These are phyloP conservation scores for Psilopsiagon aymara DNA, from an alignment of 2,113 vertebrate species.

Conservation along the genomic window DNA sequence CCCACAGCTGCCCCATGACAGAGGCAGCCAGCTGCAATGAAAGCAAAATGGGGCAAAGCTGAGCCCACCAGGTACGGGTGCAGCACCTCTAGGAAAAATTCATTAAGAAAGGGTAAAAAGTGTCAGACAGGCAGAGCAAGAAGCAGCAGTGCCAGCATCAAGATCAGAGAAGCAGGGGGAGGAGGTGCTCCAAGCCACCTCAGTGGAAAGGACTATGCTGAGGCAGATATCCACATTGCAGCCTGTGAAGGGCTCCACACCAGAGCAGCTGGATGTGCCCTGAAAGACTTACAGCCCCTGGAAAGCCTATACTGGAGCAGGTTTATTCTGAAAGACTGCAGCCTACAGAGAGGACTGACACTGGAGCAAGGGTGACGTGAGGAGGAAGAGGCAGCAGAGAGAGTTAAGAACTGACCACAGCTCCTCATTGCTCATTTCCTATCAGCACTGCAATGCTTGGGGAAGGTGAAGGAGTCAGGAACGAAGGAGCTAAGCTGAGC, in stretches of 20 bases:
- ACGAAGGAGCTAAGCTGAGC: not conserved
- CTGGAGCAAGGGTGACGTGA: not conserved
- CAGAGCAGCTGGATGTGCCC: not conserved
- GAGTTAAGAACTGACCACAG: not conserved
- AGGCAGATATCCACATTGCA: not conserved
- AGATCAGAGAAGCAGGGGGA: not conserved
- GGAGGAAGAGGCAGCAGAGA: not conserved
- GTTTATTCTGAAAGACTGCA: not conserved
- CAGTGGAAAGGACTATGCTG: not conserved
- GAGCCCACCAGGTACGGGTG: not conserved
- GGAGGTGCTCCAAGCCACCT: not conserved
- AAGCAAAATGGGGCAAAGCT: not conserved
- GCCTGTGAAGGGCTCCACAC: not conserved
- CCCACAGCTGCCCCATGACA: not conserved
- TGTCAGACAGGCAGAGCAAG: not conserved
- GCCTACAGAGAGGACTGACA: not conserved
- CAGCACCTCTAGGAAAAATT: not conserved
- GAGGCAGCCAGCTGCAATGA: not conserved
- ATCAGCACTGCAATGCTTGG: not conserved
- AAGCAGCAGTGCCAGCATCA: not conserved
- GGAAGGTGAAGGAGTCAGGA: not conserved
- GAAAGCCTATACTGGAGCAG: not conserved
- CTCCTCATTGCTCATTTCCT: not conserved
- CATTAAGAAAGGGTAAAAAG: not conserved
- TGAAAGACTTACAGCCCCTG: not conserved